Conservation (phyloP, 2,888 invertebrate genomes). For the Lasiommata megera region DNA sequence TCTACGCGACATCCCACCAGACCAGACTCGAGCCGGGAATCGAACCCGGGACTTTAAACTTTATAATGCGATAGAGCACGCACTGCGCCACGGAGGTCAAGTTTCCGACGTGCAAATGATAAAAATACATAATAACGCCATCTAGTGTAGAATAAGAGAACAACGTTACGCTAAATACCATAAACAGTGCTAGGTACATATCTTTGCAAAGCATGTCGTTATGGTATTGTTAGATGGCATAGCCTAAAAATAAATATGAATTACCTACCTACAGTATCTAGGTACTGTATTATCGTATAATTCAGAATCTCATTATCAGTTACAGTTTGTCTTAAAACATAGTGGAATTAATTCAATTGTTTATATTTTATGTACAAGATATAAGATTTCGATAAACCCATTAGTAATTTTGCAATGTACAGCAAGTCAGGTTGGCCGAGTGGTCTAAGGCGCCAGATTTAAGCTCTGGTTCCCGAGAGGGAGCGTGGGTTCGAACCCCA, state of each 20-base stretch:
- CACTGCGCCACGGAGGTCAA: too few relatives aligned
- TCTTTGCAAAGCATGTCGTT: not conserved
- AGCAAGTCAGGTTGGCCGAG: constrained; percentile 87
- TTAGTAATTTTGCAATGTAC: constrained; percentile 17
- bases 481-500: constrained; percentile 93
- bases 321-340: not conserved
- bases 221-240: not conserved
- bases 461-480: constrained; percentile 90
- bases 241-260: too few relatives aligned
- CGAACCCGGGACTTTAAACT: too few relatives aligned
- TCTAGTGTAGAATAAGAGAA: not conserved
- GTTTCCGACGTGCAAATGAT: too few relatives aligned
- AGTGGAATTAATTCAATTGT: not conserved
- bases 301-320: too few relatives aligned
- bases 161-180: not conserved
- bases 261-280: too few relatives aligned
- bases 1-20: too few relatives aligned
- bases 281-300: too few relatives aligned
- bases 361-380: not conserved
- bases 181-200: too few relatives aligned
- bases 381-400: not conserved
- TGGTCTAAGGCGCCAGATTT: constrained; percentile 93
- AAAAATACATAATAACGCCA: not conserved
- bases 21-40: too few relatives aligned
- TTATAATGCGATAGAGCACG: too few relatives aligned